Base-by-base conservation (phyloP, 2,888 invertebrate genomes). In the Schizotus pectinicornis region DNA sequence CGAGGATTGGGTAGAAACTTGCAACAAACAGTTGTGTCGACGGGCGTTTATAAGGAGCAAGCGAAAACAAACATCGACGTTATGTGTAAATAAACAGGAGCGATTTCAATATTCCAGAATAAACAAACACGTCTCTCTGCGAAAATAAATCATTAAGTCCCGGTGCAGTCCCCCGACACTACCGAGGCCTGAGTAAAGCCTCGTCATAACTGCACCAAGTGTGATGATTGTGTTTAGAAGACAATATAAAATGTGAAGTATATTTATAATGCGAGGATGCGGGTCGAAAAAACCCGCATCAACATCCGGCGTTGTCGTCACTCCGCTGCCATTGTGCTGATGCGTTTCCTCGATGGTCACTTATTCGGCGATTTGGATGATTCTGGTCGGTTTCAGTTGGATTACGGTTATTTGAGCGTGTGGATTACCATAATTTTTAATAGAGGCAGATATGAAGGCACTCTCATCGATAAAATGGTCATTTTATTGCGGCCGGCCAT, bases 61-160 rank as follows among this genome's bases (percentile, higher is more conserved):
- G 30, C 36, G 34, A 55, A 61, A 61, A 61, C 50, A 61, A 61
- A 61, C 57, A 57, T 11, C 42, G 30, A 8, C 31, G 45, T 34
- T 30, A 46, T 33, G 45, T 57, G 52, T 56, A 61, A 61, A 61
- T 57, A 61, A 59, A 62, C 59, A 11, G 32, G 34, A 50, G 42
- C 41, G 42, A 42, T 62, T 56, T 50, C 53, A 54, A 59, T 56
- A 59, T 62, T 54, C 50, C 31, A 50, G 42, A 47, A 61, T 67
- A 72, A 72, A 72, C 62, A 70, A 72, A 71, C 69, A 69, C 57
- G 56, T 62, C 56, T 69, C 70, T 59, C 62, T 68, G 68, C 72
- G 59, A 71, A 72, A 72, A 72, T 71, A 72, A 72, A 72, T 72
- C 72, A 72, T 72, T 71, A 71, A 70, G 63, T 61, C 59, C 22